These are phyloP conservation scores for Eledona agricola DNA, from an alignment of 2,888 invertebrate genomes.

Conservation along the genomic window DNA sequence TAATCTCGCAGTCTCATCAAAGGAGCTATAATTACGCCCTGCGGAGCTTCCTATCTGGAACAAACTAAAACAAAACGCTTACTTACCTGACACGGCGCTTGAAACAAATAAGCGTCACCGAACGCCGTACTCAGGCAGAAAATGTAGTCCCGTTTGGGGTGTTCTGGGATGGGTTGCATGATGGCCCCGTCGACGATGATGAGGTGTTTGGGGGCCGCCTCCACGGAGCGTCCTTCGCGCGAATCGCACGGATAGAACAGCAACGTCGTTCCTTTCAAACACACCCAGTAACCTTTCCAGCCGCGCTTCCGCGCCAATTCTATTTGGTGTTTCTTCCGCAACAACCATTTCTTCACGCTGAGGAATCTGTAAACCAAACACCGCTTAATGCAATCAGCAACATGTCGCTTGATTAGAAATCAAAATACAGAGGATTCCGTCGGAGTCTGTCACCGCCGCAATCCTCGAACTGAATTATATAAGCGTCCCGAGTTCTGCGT, in stretches of 20 bases:
- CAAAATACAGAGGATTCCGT: constrained; percentile 3
- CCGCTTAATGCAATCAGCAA: constrained; percentile 2
- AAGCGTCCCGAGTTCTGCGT: too few relatives aligned
- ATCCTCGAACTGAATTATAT: background rate
- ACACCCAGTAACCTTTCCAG: constrained; percentile 99
- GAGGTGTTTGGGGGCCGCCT: constrained; percentile 93
- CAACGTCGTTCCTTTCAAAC: constrained; percentile 94
- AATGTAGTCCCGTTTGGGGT: constrained; percentile 96
- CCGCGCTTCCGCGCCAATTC: constrained; percentile 94
- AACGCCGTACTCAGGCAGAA: constrained; percentile 98
- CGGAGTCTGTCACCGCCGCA: background rate
- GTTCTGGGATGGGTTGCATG: constrained; percentile 99
- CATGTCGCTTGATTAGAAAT: constrained; percentile 5
- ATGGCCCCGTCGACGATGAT: constrained; percentile 97
- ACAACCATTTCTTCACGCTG: constrained; percentile 97
- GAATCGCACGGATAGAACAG: constrained; percentile 96
- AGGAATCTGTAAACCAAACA: constrained; percentile 76
- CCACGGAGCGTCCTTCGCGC: constrained; percentile 87
- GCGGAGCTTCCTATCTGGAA: constrained; percentile 8
- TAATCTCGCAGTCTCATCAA: constrained; percentile 49
- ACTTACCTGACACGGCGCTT: constrained; percentile 84
- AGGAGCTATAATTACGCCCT: constrained; percentile 46
- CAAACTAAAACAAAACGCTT: background rate
- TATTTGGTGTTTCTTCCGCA: constrained; percentile 96
- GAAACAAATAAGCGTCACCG: constrained; percentile 97